Conservation (phyloP, 2,797 vertebrate genomes). For the Clarias fuscus region DNA sequence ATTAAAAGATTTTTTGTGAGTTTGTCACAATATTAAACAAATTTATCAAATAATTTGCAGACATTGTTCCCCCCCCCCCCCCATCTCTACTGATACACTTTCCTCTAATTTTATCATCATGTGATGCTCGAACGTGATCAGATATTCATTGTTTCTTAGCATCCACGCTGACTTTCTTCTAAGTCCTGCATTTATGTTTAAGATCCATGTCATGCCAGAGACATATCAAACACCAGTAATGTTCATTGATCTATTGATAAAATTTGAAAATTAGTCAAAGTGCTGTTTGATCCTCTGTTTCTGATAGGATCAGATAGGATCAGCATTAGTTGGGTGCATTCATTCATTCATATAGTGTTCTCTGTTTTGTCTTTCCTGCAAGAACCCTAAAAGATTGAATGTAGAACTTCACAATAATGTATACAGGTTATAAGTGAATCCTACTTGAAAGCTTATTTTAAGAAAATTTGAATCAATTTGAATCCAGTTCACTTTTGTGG, state of each 20-base stretch:
- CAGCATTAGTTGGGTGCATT: background rate
- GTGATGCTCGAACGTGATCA: background rate
- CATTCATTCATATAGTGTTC: no score
- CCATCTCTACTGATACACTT: no score
- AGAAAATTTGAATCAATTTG: background rate
- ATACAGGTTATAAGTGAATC: background rate
- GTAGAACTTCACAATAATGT: background rate
- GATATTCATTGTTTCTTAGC: background rate
- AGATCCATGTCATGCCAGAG: background rate
- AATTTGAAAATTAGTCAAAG: background rate
- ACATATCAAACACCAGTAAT: background rate
- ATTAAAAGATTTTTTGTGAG: no score
- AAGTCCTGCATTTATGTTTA: background rate
- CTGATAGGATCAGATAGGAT: no score
- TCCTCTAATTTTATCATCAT: background rate
- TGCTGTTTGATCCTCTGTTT: background rate
- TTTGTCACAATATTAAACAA: no score
- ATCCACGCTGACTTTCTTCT: background rate
- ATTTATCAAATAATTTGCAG: no score
- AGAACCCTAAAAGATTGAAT: background rate
- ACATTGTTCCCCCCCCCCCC: no score
- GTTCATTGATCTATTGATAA: background rate
- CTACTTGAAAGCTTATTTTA: background rate
- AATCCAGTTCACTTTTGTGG: background rate
- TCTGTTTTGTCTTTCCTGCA: background rate